Conservation (phyloP, 2,113 vertebrate species). For the Todiramphus saurophagus region DNA sequence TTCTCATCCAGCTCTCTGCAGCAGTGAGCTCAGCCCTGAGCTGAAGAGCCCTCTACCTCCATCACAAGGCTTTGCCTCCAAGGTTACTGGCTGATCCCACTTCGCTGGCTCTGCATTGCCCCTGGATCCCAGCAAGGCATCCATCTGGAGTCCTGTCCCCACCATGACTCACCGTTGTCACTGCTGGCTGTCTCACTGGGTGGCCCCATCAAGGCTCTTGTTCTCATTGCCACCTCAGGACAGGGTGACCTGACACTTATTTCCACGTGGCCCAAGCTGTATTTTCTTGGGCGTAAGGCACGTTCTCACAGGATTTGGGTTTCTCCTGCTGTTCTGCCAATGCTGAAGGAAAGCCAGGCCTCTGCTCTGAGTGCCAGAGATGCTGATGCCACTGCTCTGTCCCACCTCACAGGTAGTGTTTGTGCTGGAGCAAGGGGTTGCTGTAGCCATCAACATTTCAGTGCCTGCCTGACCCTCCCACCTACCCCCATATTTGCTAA, state of each 20-base stretch:
- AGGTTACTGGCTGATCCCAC: neutral
- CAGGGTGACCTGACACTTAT: neutral
- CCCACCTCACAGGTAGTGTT: neutral
- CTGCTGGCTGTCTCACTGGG: neutral
- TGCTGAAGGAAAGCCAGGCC: neutral
- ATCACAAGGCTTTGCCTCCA: neutral
- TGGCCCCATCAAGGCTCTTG: neutral
- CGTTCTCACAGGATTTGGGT: neutral
- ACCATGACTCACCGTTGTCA: fast-evolving
- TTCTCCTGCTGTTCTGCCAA: neutral
- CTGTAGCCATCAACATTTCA: neutral
- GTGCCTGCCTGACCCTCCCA: neutral
- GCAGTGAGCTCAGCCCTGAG: neutral
- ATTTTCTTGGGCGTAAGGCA: neutral
- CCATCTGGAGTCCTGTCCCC: neutral
- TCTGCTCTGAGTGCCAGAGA: neutral
- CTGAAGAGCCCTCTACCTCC: neutral
- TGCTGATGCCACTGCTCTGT: neutral
- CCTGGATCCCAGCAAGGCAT: neutral
- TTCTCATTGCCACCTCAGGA: neutral
- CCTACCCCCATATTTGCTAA: neutral
- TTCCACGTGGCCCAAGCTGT: neutral
- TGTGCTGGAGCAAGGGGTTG: neutral
- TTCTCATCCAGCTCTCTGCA: neutral
- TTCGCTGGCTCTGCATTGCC: fast-evolving